Base-by-base conservation (phyloP, 2,888 invertebrate genomes). In the Cephonodes hylas region DNA sequence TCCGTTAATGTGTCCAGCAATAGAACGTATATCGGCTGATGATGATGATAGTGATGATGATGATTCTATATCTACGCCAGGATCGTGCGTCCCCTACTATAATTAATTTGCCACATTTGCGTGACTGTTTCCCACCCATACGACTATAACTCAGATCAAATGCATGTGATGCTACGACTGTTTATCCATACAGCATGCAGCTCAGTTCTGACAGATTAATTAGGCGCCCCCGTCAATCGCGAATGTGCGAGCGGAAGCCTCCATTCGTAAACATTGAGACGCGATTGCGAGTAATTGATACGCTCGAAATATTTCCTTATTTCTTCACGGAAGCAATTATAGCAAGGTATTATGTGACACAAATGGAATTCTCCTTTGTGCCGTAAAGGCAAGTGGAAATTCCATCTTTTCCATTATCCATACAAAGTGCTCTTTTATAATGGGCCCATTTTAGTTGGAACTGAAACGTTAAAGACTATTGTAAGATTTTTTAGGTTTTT, bases 351-450 rank as follows among this genome's bases (percentile, higher is more conserved):
- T 58, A 62, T 27, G 44, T 64, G 65, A 63, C 60, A 63, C 60
- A 68, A 72, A 71, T 71, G 63, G 65, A 58, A 58, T 63, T 63
- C 64, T 58, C 63, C 60, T 71, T 71, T 73, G 68, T 66, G 63
- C 61, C 42, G 62, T 56, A 48, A 61, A 42, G 57, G 64, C 61
- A 62, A 64, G 66, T 66, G 64, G 63, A 63, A 60, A 60, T 38
- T 60, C 20, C 38, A 60, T 42, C 48, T 42, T 25, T 31, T 60
- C 53, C 53, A 60, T 60, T 60, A 60, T 53, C 25, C 48, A n/a
- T 23, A 10, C 48, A 38, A 53, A 60, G 48, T 48, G 27, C 42
- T 25, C 18, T 53, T 59, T 53, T 60, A 18, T 46, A 38, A 59
- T 48, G 46, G 38, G 31, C 6, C 10, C 20, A 23, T 34, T 48